phyloP scores from a whole-genome alignment of 2,113 vertebrate genomes.

The Theristicus caerulescens region DNA sequence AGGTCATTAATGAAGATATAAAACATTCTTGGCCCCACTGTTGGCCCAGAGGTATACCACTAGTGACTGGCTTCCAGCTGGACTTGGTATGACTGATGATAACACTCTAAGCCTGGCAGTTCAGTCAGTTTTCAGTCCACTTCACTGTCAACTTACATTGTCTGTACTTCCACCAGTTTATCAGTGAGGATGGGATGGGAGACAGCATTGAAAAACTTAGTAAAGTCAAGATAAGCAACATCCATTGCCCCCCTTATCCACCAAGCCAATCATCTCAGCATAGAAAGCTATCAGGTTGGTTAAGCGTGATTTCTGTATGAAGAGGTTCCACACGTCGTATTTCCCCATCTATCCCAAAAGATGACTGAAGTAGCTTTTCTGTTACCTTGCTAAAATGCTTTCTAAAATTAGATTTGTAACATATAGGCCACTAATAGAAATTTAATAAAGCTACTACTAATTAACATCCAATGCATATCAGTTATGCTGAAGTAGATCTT shows the following conservation, averaged over 20 bases:
- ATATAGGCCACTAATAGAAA: neutral
- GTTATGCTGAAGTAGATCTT: neutral
- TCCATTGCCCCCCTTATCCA: neutral
- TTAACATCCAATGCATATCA: neutral
- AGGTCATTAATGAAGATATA: neutral
- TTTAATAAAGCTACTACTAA: neutral
- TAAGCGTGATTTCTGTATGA: neutral
- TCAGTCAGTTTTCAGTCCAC: neutral
- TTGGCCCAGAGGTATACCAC: neutral
- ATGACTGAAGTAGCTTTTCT: neutral
- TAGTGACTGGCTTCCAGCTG: neutral
- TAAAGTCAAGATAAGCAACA: neutral
- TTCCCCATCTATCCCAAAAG: neutral
- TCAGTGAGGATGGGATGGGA: neutral
- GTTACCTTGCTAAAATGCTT: neutral
- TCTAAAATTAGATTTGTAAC: neutral
- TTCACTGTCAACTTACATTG: neutral
- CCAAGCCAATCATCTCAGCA: neutral
- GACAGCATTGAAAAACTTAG: neutral
- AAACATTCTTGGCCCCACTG: neutral
- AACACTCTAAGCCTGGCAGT: neutral
- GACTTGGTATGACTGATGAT: neutral
- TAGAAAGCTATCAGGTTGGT: neutral
- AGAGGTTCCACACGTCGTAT: fast-evolving
- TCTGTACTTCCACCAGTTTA: neutral